Percentiles rank a stretch among this genome's conserved stretches.
These are phyloP conservation scores for Drosophila tristis DNA, from an alignment of 1,140 invertebrate species.

Conservation along the genomic window DNA sequence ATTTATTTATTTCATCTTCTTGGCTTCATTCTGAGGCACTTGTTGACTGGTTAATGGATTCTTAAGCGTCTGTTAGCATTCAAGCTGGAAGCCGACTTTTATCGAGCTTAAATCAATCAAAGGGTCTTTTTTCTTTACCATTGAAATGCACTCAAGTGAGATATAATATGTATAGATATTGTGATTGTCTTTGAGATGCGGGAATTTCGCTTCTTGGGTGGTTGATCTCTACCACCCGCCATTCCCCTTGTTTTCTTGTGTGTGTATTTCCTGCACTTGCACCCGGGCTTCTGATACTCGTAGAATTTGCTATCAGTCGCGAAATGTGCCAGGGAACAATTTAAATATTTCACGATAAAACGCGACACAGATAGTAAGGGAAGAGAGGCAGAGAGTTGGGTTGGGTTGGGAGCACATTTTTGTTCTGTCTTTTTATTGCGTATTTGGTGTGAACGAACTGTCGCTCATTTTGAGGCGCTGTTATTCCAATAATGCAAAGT, in stretches of 20 bases:
- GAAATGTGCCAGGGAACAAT: slow-evolving; percentile 57
- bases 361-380: neutral
- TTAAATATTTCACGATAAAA: slow-evolving; percentile 80
- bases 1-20: too few species aligned
- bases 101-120: too few species aligned
- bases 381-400: slow-evolving; percentile 17
- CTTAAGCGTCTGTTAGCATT: too few species aligned
- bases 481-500: slow-evolving; percentile 64
- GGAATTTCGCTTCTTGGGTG: slow-evolving; percentile 11
- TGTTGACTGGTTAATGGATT: too few species aligned
- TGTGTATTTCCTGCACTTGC: slow-evolving; percentile 45
- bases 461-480: slow-evolving; percentile 58
- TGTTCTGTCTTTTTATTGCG: slow-evolving; percentile 39
- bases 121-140: neutral
- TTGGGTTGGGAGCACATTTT: slow-evolving; percentile 38
- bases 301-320: slow-evolving; percentile 74
- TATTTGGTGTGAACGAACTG: slow-evolving; percentile 77
- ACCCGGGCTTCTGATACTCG: slow-evolving; percentile 12
- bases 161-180: slow-evolving; percentile 19
- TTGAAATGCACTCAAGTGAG: slow-evolving; percentile 23
- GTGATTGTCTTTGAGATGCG: slow-evolving; percentile 5
- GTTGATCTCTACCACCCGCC: slow-evolving; percentile 24
- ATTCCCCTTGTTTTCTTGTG: slow-evolving; percentile 61
- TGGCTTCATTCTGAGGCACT: too few species aligned
- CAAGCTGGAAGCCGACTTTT: too few species aligned